A percentile compares a stretch with the other conserved stretches of the same genome.
These are phyloP conservation scores for Drosophila mojavensis DNA, from an alignment of 1,140 invertebrate genomes.

Conservation along the genomic window DNA sequence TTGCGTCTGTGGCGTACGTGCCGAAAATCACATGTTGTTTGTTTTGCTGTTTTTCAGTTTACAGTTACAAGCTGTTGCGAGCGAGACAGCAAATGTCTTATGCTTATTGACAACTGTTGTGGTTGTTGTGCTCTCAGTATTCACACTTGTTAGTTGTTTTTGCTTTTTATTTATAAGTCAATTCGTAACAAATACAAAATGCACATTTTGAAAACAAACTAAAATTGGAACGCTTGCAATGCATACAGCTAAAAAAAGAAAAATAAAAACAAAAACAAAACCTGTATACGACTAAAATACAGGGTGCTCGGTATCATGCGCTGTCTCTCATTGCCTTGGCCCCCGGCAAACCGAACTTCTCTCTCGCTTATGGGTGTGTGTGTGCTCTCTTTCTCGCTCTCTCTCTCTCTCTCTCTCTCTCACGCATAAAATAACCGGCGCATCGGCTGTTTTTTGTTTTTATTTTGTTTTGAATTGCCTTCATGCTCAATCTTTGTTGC, in stretches of 20 bases:
- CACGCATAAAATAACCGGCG: conserved; percentile 60
- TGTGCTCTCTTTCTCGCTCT: conserved; percentile 23
- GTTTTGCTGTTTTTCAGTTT: conserved; percentile 58
- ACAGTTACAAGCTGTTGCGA: conserved; percentile 50
- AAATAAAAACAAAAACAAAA: conserved; percentile 34
- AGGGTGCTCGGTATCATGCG: conserved; percentile 53
- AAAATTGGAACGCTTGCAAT: conserved; percentile 39
- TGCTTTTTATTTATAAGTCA: not conserved
- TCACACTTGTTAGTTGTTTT: not conserved
- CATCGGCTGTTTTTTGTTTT: conserved; percentile 76
- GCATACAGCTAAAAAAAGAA: conserved; percentile 11
- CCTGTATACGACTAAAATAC: conserved; percentile 57
- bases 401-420: conserved; percentile 34
- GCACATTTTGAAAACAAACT: conserved; percentile 57
- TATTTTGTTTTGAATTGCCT: conserved; percentile 69
- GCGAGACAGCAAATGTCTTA: conserved; percentile 35
- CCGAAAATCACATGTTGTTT: conserved; percentile 80
- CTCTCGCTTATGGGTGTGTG: not conserved
- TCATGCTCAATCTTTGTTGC: conserved; percentile 48
- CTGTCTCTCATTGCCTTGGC: conserved; percentile 23
- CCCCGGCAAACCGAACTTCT: conserved; percentile 28
- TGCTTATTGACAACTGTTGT: conserved; percentile 13
- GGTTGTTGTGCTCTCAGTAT: not conserved
- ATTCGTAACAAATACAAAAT: no score
- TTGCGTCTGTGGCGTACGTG: conserved; percentile 68